Percentiles rank a stretch among this genome's conserved stretches.
Conservation (phyloP, 2,888 invertebrate species). For the Andricus quercusramuli region DNA sequence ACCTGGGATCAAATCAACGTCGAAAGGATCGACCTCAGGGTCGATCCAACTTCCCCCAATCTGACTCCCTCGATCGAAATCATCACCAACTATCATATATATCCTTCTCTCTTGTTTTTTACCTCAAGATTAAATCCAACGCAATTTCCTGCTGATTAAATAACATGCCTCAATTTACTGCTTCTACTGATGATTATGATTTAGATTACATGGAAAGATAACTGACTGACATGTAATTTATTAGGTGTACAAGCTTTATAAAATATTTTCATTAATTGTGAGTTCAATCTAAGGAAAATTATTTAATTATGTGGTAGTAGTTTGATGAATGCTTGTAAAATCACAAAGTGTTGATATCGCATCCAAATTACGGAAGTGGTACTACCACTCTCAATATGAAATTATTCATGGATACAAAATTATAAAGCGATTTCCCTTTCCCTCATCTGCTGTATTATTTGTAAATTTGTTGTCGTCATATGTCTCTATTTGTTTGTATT, state of each 20-base stretch:
- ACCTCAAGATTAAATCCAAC: not conserved
- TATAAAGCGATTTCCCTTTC: not conserved
- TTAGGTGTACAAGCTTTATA: not conserved
- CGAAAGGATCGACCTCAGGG: not conserved
- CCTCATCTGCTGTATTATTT: not conserved
- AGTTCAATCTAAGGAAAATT: not conserved
- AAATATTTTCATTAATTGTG: not conserved
- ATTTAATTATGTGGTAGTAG: not conserved
- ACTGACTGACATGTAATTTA: not conserved
- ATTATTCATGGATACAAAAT: not conserved
- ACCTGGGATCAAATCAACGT: slow-evolving; percentile 39
- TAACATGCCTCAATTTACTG: not conserved
- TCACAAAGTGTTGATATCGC: not conserved
- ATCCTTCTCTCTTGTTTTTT: not conserved
- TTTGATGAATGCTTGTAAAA: not conserved
- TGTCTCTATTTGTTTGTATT: not conserved
- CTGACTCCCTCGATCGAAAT: slow-evolving; percentile 3
- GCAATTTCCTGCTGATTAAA: slow-evolving; percentile 13
- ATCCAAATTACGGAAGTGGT: not conserved
- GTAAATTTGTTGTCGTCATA: not conserved
- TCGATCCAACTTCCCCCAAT: slow-evolving; percentile 9
- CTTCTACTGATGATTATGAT: not conserved
- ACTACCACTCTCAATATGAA: not conserved
- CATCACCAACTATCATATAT: not conserved
- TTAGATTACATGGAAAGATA: not conserved